These are phyloP conservation scores for Pelmatolapia mariae DNA, from an alignment of 2,113 vertebrate species.

Conservation along the genomic window DNA sequence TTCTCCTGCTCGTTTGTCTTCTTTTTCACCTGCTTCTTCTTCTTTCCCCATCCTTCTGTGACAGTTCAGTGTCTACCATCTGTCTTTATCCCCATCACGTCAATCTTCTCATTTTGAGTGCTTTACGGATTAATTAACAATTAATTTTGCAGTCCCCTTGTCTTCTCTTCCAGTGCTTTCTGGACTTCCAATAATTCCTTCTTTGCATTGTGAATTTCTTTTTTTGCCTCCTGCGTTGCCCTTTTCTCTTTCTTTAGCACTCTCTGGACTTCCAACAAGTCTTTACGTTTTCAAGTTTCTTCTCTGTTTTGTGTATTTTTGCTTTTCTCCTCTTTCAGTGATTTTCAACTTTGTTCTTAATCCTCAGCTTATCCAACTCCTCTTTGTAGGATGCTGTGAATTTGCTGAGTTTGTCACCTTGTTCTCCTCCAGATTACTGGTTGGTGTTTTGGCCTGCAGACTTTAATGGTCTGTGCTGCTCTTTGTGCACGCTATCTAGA, in stretches of 20 bases:
- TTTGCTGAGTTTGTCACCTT: not conserved
- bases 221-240: not conserved
- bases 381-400: not conserved
- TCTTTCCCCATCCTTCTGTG: not conserved
- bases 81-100: not conserved
- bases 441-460: not conserved
- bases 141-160: not conserved
- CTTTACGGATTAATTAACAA: not conserved
- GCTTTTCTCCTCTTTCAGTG: not conserved
- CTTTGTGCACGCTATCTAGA: not conserved
- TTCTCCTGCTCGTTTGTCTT: not conserved
- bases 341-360: not conserved
- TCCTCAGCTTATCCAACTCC: not conserved
- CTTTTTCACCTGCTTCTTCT: not conserved
- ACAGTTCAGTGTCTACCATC: not conserved
- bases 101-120: not conserved
- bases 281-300: not conserved
- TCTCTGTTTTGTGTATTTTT: not conserved
- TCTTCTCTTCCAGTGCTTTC: not conserved
- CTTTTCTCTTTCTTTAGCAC: not conserved
- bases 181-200: not conserved
- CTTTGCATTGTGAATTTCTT: not conserved
- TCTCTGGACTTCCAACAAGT: not conserved
- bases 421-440: not conserved
- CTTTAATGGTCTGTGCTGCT: not conserved